A percentile compares a stretch with the other conserved stretches of the same genome.
These are phyloP conservation scores for Chiridota heheva DNA, from an alignment of 35 echinoderm and acorn worm species.

Conservation along the genomic window DNA sequence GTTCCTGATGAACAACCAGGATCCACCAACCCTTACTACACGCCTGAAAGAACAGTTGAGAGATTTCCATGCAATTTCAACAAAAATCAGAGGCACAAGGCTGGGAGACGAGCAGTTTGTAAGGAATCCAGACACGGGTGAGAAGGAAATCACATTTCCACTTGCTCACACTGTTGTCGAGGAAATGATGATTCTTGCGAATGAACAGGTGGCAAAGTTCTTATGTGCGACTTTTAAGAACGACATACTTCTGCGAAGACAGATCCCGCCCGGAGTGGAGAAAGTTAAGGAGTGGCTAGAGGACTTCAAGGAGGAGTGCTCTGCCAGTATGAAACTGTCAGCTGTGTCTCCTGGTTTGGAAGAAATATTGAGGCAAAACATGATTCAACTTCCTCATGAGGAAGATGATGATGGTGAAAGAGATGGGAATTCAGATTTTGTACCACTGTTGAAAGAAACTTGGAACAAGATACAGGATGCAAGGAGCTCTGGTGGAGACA, in stretches of 20 bases:
- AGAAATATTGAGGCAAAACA: neutral
- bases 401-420: neutral
- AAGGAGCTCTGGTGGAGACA: neutral
- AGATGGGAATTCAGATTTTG: neutral
- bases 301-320: slow-evolving; percentile 8
- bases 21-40: neutral
- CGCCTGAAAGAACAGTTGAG: slow-evolving; percentile 22
- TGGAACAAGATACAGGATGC: neutral
- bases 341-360: neutral
- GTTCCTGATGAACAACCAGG: slow-evolving; percentile 9
- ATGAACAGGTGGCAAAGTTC: slow-evolving; percentile 60
- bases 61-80: slow-evolving; percentile 41
- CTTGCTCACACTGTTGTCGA: slow-evolving; percentile 61
- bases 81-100: slow-evolving; percentile 21
- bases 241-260: slow-evolving; percentile 64
- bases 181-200: slow-evolving; percentile 74
- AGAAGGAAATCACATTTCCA: slow-evolving; percentile 40
- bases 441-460: neutral
- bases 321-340: slow-evolving; percentile 36
- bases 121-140: slow-evolving; percentile 44
- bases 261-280: slow-evolving; percentile 54
- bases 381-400: neutral
- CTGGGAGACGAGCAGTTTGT: slow-evolving; percentile 41
- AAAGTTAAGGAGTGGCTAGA: slow-evolving; percentile 57
- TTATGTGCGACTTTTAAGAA: slow-evolving; percentile 46